Conservation (phyloP, 2,797 vertebrate genomes). For the Paramormyrops hopkinsi region DNA sequence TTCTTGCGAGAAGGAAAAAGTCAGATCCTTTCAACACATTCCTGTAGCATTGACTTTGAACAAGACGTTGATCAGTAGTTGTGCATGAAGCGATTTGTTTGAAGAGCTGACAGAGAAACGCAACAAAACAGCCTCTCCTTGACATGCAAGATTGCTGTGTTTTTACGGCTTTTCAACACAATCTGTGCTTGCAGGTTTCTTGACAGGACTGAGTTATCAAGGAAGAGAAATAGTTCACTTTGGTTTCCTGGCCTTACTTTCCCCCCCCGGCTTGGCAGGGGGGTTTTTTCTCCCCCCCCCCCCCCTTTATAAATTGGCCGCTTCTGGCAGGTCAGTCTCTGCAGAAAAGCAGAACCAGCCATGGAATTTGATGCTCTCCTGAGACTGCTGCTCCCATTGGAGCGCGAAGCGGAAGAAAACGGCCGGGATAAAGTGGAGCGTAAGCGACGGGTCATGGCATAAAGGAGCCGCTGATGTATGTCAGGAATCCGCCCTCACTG, state of each 20-base stretch:
- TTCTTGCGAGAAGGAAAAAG: neutral
- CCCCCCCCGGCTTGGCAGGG: neutral
- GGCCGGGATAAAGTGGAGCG: neutral
- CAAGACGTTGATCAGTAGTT: neutral
- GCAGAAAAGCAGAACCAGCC: neutral
- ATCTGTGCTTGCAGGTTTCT: neutral
- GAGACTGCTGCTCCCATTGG: neutral
- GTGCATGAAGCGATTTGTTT: neutral
- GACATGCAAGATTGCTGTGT: neutral
- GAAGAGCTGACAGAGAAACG: neutral
- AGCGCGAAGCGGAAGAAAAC: neutral
- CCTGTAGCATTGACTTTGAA: neutral
- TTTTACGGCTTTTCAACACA: neutral
- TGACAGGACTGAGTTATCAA: neutral
- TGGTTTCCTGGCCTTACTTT: neutral
- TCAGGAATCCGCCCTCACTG: neutral
- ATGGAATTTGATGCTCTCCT: neutral
- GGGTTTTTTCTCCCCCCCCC: neutral
- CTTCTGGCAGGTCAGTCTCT: neutral
- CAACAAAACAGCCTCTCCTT: neutral
- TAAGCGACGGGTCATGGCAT: neutral
- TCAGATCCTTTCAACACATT: neutral
- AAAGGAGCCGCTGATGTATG: neutral
- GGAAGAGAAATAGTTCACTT: neutral
- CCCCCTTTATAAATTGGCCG: neutral